Conservation (phyloP, 2,888 invertebrate genomes). For the Cosmorhoe ocellata region DNA sequence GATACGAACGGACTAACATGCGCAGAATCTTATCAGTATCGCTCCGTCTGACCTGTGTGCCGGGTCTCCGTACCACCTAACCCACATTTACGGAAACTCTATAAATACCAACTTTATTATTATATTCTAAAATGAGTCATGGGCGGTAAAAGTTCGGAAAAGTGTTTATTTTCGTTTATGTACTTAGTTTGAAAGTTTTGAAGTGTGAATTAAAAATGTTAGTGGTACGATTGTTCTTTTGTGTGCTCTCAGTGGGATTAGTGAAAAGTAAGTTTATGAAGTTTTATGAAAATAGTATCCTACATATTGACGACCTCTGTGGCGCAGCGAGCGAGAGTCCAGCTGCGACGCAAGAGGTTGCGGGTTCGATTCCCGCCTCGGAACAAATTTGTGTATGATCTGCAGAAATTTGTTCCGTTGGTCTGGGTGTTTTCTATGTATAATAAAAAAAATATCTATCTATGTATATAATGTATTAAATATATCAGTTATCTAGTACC, state of each 20-base stretch:
- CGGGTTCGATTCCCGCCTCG: too few relatives aligned
- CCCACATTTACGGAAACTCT: constrained; percentile 6
- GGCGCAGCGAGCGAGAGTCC: too few relatives aligned
- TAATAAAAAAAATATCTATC: too few relatives aligned
- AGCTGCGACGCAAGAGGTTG: too few relatives aligned
- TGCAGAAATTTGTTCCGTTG: too few relatives aligned
- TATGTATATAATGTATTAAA: too few relatives aligned
- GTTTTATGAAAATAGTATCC: too few relatives aligned
- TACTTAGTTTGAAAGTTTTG: background rate
- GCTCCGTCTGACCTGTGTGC: constrained; percentile 48
- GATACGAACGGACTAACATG: constrained; percentile 39
- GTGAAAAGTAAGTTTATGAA: constrained; percentile 47
- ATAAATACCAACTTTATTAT: background rate
- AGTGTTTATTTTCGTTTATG: too few relatives aligned
- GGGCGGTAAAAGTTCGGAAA: background rate
- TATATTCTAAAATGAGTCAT: constrained; percentile 3
- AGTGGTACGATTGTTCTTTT: constrained; percentile 46
- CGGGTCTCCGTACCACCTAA: constrained; percentile 19
- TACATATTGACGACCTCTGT: too few relatives aligned
- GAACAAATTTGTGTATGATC: too few relatives aligned
- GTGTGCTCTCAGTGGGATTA: constrained; percentile 42
- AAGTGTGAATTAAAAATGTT: constrained; percentile 43
- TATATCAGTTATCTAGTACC: too few relatives aligned
- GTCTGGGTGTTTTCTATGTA: too few relatives aligned
- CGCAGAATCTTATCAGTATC: constrained; percentile 66